Evolutionary conservation across 2,888 invertebrate genomes (phyloP), one percentile per base, ranked within the genome.

Genomic region (Gymnocheta viridis): DNA sequence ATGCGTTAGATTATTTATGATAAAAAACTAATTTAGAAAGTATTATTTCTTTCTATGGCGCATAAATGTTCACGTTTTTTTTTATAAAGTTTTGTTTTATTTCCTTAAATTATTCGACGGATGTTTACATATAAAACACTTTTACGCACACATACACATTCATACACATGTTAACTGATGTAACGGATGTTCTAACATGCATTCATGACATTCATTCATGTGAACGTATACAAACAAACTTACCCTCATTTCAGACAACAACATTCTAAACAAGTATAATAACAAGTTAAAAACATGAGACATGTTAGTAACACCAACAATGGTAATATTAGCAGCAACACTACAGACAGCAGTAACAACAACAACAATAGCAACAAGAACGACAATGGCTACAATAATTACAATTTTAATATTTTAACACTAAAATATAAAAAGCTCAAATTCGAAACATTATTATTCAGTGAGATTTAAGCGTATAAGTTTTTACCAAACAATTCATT

Each of bases 121-220:
- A 44, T 44, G n/a, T 64, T 64, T 56, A 56, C 17, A 27, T n/a
- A 54, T 51, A 24, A n/a, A 32, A 56, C 9, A 67, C 12, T 49
- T 35, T 35, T 22, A 54, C 32, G 22, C 29, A 47, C 2, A 66
- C 5, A 56, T 6, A 44, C 49, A 54, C 41, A 62, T 60, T 35
- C 35, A 72, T 17, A 47, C 22, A 22, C 41, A 73, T 58, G 69
- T 66, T 62, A 54, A 78, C 58, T 67, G 38, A 70, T 83, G 83
- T 66, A 83, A 80, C 79, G 79, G 83, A 83, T 83, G 83, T 72
- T 69, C 51, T 58, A 83, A 83, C 83, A 83, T 76, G 80, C 69
- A 70, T 60, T 76, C 80, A 60, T 80, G 49, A 73, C 72, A 80
- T 73, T 79, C 27, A 24, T 27, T 24, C 62, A 32, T 56, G 67